These are phyloP conservation scores for Galleria mellonella DNA, from an alignment of 1,140 invertebrate species.

Conservation along the genomic window DNA sequence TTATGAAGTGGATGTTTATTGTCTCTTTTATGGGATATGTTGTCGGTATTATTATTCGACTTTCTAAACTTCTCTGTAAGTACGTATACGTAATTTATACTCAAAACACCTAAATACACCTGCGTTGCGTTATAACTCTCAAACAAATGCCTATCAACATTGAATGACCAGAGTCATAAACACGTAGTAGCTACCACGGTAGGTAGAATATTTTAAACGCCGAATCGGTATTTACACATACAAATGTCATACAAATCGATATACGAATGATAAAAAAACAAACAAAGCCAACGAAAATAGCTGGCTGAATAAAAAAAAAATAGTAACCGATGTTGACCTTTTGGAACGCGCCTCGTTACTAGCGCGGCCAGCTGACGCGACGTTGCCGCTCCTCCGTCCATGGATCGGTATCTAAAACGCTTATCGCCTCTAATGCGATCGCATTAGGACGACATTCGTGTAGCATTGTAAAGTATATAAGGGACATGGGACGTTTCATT, in stretches of 20 bases:
- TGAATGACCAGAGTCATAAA: too few species aligned
- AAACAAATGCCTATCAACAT: too few species aligned
- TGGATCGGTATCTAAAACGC: slow-evolving; percentile 27
- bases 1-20: too few species aligned
- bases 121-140: too few species aligned
- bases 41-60: too few species aligned
- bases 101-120: too few species aligned
- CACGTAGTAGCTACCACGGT: too few species aligned
- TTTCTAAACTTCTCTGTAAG: too few species aligned
- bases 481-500: slow-evolving; percentile 49
- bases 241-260: slow-evolving; percentile 18
- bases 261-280: slow-evolving; percentile 36
- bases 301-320: slow-evolving; percentile 51
- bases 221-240: too few species aligned
- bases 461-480: slow-evolving; percentile 52
- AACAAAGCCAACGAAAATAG: slow-evolving; percentile 51
- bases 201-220: too few species aligned
- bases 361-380: slow-evolving; percentile 68
- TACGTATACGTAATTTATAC: too few species aligned
- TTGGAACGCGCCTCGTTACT: slow-evolving; percentile 54
- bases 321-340: slow-evolving; percentile 68
- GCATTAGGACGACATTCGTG: slow-evolving; percentile 26
- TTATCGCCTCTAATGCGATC: slow-evolving; percentile 53
- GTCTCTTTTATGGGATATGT: too few species aligned
- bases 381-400: slow-evolving; percentile 43